A percentile compares a stretch with the other conserved stretches of the same genome.
phyloP scores from a whole-genome alignment of 92 coral and sea anemone species.

The Zoanthus sansibaricus region DNA sequence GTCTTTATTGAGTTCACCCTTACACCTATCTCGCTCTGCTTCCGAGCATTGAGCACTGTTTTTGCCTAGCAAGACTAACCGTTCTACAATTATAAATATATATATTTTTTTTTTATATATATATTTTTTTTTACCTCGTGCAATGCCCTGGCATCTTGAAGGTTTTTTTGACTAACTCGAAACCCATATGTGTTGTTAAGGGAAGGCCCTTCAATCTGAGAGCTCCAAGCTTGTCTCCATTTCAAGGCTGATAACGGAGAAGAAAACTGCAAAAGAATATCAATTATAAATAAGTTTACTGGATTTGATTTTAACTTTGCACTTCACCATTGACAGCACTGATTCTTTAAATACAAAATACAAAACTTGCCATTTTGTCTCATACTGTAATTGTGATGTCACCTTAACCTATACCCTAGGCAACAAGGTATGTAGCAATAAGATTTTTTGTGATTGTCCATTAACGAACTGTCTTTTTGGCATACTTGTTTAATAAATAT shows the following conservation, averaged over 20 bases:
- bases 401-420: neutral
- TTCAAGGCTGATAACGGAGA: conserved; percentile 65
- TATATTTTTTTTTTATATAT: too few relatives aligned
- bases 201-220: conserved; percentile 96
- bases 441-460: neutral
- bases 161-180: conserved; percentile 86
- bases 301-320: too few relatives aligned
- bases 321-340: neutral
- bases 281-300: too few relatives aligned
- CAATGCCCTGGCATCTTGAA: conserved; percentile 82
- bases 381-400: too few relatives aligned
- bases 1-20: too few relatives aligned
- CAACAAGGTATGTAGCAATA: too few relatives aligned
- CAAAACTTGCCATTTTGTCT: too few relatives aligned
- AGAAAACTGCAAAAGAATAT: conserved; percentile 52
- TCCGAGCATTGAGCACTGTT: too few relatives aligned
- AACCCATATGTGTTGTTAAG: conserved; percentile 95
- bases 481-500: neutral
- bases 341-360: neutral
- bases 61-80: too few relatives aligned
- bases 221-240: conserved; percentile 70
- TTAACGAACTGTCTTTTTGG: too few relatives aligned
- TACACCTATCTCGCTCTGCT: too few relatives aligned
- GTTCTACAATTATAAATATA: too few relatives aligned
- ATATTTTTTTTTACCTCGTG: conserved; percentile 84